Conservation (phyloP, 2,113 vertebrate genomes). For the Todiramphus saurophagus region DNA sequence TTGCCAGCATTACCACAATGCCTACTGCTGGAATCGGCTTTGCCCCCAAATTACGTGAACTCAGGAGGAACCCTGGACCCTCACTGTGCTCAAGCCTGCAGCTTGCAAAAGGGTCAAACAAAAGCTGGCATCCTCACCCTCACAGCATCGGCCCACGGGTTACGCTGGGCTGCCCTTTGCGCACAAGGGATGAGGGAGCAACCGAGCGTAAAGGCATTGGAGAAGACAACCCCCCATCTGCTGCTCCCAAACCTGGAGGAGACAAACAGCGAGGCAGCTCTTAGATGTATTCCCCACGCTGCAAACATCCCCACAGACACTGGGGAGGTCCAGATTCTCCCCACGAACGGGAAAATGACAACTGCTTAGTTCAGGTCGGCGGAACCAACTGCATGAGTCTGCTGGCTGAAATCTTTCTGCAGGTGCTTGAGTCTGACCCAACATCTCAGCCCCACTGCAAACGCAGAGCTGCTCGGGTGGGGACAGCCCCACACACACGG, state of each 20-base stretch:
- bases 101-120: constrained; percentile 29
- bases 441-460: neutral
- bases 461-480: neutral
- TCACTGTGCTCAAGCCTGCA: neutral
- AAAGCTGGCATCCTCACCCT: constrained; percentile 23
- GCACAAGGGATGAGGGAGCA: neutral
- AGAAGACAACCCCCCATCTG: constrained; percentile 52
- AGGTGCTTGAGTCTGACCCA: neutral
- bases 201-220: neutral
- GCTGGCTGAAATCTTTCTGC: neutral
- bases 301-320: neutral
- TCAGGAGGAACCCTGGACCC: neutral
- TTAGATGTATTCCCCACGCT: neutral
- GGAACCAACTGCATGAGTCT: neutral
- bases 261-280: neutral
- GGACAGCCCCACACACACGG: neutral
- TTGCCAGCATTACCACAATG: neutral
- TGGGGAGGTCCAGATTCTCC: neutral
- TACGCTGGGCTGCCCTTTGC: neutral
- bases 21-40: neutral
- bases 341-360: neutral
- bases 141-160: neutral
- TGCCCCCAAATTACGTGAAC: neutral
- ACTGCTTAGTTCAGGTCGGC: neutral
- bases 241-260: neutral